Percentiles rank a stretch among this genome's conserved stretches.
These are phyloP conservation scores for Phymatocera aterrima DNA, from an alignment of 2,888 invertebrate genomes.

Conservation along the genomic window DNA sequence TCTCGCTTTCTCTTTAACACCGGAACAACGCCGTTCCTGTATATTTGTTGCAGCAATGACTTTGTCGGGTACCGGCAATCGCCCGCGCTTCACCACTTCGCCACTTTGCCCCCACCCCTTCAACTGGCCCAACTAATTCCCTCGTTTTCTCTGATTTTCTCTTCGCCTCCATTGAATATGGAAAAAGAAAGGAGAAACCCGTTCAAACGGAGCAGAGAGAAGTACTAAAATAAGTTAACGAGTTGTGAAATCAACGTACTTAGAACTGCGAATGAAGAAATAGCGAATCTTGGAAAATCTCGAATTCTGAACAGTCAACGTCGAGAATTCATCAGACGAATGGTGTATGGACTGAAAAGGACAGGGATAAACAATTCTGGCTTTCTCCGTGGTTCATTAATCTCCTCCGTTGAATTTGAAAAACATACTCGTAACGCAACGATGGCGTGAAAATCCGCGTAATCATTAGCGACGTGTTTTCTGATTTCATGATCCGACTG, in stretches of 20 bases:
- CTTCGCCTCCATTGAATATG: conserved; percentile 3
- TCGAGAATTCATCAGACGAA: too few relatives aligned
- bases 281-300: not conserved
- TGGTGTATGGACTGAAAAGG: too few relatives aligned
- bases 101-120: not conserved
- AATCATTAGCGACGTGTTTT: too few relatives aligned
- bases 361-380: too few relatives aligned
- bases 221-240: not conserved
- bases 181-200: too few relatives aligned
- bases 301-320: too few relatives aligned
- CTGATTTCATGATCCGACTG: too few relatives aligned
- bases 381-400: too few relatives aligned
- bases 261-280: not conserved
- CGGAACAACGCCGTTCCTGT: conserved; percentile 6
- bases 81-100: conserved; percentile 3
- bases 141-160: conserved; percentile 10
- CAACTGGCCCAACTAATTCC: not conserved
- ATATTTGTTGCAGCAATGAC: conserved; percentile 25
- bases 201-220: not conserved
- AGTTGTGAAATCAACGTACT: not conserved
- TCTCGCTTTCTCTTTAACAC: conserved; percentile 20
- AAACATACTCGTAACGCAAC: too few relatives aligned
- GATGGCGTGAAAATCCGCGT: too few relatives aligned
- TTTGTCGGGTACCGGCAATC: not conserved
- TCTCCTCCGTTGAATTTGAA: too few relatives aligned